These are phyloP conservation scores for Chionodraco myersi DNA, from an alignment of 2,113 vertebrate species.

Conservation along the genomic window DNA sequence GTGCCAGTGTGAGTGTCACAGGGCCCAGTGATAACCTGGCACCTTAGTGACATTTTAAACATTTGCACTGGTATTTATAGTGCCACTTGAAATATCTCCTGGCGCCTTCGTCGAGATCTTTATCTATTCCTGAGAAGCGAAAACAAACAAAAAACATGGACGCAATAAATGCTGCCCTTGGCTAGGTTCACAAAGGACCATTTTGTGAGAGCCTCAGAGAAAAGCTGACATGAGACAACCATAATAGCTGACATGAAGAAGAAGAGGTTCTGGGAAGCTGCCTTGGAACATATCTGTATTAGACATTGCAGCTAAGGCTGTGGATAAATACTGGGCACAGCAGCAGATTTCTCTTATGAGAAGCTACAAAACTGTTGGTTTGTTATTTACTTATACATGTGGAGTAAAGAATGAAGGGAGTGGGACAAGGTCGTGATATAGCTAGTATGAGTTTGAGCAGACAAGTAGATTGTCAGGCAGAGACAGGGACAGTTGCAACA, in stretches of 20 bases:
- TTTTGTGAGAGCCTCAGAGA: conserved; percentile 51
- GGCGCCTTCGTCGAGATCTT: conserved; percentile 71
- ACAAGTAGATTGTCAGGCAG: conserved; percentile 36
- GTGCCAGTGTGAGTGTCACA: conserved; percentile 59
- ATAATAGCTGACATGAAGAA: conserved; percentile 25
- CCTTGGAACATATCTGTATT: conserved; percentile 56
- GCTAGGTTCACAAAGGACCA: conserved; percentile 57
- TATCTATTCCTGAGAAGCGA: conserved; percentile 69
- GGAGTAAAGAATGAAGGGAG: conserved; percentile 19
- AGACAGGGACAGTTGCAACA: conserved; percentile 44
- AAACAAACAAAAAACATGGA: conserved; percentile 70
- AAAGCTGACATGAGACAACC: conserved; percentile 59
- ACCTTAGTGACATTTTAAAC: conserved; percentile 77
- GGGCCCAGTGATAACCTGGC: conserved; percentile 72
- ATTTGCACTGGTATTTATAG: conserved; percentile 79
- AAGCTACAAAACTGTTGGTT: conserved; percentile 30
- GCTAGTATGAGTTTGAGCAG: conserved; percentile 26
- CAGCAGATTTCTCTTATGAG: conserved; percentile 16
- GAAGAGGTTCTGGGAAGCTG: conserved; percentile 57
- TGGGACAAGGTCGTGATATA: too few relatives aligned
- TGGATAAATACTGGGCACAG: conserved; percentile 52
- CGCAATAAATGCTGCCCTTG: conserved; percentile 59
- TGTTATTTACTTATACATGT: conserved; percentile 10
- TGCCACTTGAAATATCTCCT: conserved; percentile 66
- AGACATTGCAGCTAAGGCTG: conserved; percentile 56